A percentile compares a stretch with the other conserved stretches of the same genome.
phyloP scores from a whole-genome alignment of 2,113 vertebrate species.

The Spea bombifrons region DNA sequence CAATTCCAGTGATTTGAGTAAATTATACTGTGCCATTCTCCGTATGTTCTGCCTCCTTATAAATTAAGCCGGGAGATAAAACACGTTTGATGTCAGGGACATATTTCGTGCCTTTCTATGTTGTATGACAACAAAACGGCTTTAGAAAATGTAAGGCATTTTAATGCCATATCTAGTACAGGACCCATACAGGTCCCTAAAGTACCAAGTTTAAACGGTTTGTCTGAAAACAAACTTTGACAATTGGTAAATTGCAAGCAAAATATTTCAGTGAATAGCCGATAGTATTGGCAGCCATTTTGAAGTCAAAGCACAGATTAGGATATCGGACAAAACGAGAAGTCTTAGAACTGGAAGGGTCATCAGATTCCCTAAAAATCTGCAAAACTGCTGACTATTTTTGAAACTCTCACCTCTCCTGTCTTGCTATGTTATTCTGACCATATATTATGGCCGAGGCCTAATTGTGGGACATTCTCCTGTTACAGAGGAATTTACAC shows the following conservation, averaged over 20 bases:
- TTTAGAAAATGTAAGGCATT: background rate
- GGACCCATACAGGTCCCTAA: background rate
- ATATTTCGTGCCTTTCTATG: background rate
- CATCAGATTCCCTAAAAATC: constrained; percentile 20
- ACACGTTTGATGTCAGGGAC: background rate
- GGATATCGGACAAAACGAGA: background rate
- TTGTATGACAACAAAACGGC: background rate
- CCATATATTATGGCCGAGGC: constrained; percentile 13
- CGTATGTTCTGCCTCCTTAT: background rate
- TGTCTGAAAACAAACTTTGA: background rate
- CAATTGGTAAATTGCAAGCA: background rate
- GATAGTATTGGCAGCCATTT: background rate
- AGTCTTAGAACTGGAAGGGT: constrained; percentile 1
- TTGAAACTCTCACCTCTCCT: constrained; percentile 64
- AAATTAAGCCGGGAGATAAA: background rate
- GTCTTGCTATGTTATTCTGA: constrained; percentile 52
- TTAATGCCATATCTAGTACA: background rate
- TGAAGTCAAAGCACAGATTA: background rate
- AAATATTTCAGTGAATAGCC: background rate
- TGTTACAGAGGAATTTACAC: constrained; percentile 25
- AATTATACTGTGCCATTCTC: background rate
- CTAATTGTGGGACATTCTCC: constrained; percentile 30
- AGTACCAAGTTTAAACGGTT: background rate
- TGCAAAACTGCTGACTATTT: constrained; percentile 86
- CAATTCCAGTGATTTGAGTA: background rate